A percentile compares a stretch with the other conserved stretches of the same genome.
Conservation (phyloP, 2,888 invertebrate species). For the Dichetophora obliterata region DNA sequence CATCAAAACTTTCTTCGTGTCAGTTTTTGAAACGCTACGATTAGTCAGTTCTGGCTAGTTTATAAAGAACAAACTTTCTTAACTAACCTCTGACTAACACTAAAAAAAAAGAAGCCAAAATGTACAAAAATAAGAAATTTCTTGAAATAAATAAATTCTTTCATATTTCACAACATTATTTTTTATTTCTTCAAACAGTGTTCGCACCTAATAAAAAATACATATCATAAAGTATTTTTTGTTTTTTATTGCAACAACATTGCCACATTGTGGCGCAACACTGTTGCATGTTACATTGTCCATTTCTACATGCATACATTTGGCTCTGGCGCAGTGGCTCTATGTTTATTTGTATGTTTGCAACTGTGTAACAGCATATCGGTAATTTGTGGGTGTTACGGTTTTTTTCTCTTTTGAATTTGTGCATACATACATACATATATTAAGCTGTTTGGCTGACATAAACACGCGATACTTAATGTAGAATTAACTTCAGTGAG, state of each 20-base stretch:
- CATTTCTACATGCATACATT: not conserved
- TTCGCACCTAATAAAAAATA: not conserved
- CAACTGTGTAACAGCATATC: not conserved
- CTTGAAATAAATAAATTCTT: no score
- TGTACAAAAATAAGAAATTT: not conserved
- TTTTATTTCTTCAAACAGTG: not conserved
- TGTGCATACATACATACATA: not conserved
- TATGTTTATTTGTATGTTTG: not conserved
- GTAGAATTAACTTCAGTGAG: not conserved
- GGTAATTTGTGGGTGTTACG: no score
- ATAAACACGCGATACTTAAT: slow-evolving; percentile 15
- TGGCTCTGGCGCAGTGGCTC: not conserved
- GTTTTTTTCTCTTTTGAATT: not conserved
- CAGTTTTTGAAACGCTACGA: no score
- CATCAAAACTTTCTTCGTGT: no score
- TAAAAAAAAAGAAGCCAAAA: no score
- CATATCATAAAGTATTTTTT: no score
- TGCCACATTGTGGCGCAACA: not conserved
- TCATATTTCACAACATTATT: no score
- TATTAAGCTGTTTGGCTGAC: not conserved
- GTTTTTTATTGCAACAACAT: no score
- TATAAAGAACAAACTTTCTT: no score
- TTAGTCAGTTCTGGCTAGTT: no score
- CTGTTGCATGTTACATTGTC: not conserved
- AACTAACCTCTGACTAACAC: no score